Conservation (phyloP, 2,797 vertebrate species). For the Syncerus caffer region DNA sequence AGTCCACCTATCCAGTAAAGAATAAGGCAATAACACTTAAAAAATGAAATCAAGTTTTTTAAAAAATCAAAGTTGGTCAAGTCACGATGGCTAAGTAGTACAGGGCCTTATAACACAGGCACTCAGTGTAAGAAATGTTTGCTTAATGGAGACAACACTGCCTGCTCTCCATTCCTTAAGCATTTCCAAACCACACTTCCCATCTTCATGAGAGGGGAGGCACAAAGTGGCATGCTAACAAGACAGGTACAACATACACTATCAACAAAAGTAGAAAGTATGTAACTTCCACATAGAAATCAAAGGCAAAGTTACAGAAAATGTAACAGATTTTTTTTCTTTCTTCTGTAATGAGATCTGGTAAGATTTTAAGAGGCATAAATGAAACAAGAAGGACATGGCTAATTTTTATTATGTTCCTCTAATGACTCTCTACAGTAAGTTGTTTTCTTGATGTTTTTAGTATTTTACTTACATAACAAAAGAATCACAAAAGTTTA, state of each 20-base stretch:
- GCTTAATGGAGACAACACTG: neutral
- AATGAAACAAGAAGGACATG: neutral
- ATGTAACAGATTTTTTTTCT: neutral
- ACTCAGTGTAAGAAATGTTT: neutral
- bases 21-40: neutral
- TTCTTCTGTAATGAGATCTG: slow-evolving; percentile 4
- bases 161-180: neutral
- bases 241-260: neutral
- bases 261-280: neutral
- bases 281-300: neutral
- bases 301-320: neutral
- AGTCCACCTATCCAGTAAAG: neutral
- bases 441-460: neutral
- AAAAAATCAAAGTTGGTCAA: neutral
- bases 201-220: neutral
- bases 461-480: neutral
- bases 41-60: neutral
- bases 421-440: neutral
- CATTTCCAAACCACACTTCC: neutral
- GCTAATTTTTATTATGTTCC: neutral
- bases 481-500: neutral
- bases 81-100: neutral
- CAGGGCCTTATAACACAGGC: neutral
- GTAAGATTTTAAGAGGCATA: neutral
- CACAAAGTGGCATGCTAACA: neutral